Base-by-base conservation (phyloP, 2,888 invertebrate species). In the Caenorhabditis sulstoni region DNA sequence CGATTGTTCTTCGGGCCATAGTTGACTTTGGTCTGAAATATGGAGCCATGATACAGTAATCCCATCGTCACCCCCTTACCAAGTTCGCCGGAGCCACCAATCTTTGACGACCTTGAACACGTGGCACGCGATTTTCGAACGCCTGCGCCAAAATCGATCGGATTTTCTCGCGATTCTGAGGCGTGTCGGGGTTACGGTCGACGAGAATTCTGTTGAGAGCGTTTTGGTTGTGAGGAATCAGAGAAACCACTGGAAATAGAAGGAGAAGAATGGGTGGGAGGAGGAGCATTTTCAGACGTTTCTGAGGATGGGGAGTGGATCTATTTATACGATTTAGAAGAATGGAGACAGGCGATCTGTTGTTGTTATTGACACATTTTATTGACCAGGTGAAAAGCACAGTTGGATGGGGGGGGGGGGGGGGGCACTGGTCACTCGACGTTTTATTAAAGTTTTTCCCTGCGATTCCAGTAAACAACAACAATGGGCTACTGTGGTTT, bases 181-280 rank as follows among this genome's bases (percentile, higher is more conserved):
- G 52, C 9, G 79, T 73, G 8, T 79, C 79, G 18, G 73, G 79
- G 41, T 79, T 79, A 4, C 61, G 12, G 0, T 53, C 61, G n/a
- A 59, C 58, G 14, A 78, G 62, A 58, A 78, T 78, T 20, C 67
- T 71, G 0, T 66, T 11, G n/a, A 78, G 66, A 29, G 78, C 77
- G 11, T 68, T n/a, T 4, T 37, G 55, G 11, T 74, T 61, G 0
- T 59, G 3, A 3, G 70, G 62, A 11, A 47, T 14, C 3, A 8
- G 16, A 8, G 16, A 47, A 5, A 29, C 7, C 29, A 7, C 3
- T 29, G 7, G 29, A 29, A 29, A 29, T 29, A 47, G 16, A 45
- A 45, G 12, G 4, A 45, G 12, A n/a, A n/a, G 45, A 16, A 45
- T n/a, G n/a, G 12, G 45, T 9, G 45, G 5, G 45, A 11, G 11